These are phyloP conservation scores for Myathropa florea DNA, from an alignment of 2,888 invertebrate species.

Conservation along the genomic window DNA sequence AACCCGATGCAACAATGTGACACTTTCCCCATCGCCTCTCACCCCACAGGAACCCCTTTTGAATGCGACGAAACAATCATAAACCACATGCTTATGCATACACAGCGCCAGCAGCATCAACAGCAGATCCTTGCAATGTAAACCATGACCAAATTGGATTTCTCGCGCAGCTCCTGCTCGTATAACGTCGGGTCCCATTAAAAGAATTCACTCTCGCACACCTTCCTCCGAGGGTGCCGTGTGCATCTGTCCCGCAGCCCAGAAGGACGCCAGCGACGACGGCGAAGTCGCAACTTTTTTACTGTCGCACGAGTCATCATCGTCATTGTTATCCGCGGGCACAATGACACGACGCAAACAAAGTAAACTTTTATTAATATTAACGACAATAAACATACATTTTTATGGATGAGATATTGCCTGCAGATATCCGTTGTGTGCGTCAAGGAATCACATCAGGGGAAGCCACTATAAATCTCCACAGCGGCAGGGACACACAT, in stretches of 20 bases:
- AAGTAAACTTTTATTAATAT: conserved; percentile 66
- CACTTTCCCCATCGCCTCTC: neutral
- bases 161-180: conserved; percentile 27
- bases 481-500: neutral
- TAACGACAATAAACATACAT: conserved; percentile 70
- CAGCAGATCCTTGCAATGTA: conserved; percentile 25
- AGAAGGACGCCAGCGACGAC: neutral
- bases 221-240: conserved; percentile 26
- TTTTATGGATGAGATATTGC: conserved; percentile 71
- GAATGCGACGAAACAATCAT: neutral
- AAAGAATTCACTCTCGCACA: conserved; percentile 65
- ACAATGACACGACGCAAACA: conserved; percentile 32
- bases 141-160: conserved; percentile 61
- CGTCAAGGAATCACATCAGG: conserved; percentile 27
- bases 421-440: conserved; percentile 61
- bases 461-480: conserved; percentile 52
- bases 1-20: neutral
- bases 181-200: conserved; percentile 59
- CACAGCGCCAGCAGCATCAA: neutral
- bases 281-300: conserved; percentile 46
- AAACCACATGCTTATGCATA: neutral
- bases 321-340: conserved; percentile 35
- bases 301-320: conserved; percentile 58
- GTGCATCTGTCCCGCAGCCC: neutral
- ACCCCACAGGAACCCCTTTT: neutral